Evolutionary conservation across 2,113 vertebrate species (phyloP).

Genomic region (Rhodinocichla rosea): DNA sequence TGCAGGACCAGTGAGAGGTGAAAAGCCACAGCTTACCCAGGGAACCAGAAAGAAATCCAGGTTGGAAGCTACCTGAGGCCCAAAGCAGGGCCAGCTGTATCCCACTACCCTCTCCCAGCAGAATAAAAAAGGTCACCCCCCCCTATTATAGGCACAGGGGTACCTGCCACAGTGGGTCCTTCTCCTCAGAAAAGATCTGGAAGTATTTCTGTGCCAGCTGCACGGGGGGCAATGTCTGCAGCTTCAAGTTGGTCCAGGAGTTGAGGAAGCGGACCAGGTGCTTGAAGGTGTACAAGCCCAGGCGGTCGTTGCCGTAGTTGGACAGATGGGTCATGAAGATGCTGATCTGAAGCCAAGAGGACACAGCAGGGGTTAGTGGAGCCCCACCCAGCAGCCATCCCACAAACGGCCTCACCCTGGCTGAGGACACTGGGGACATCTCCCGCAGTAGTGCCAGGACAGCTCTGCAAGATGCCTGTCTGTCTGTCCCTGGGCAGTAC

Average conservation of each 20-base stretch:
- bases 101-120: neutral
- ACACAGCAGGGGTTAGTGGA: neutral
- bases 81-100: neutral
- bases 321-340: conserved; percentile 99
- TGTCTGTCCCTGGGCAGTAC: neutral
- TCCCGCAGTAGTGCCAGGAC: neutral
- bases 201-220: conserved; percentile 97
- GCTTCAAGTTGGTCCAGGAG: conserved; percentile 93
- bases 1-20: neutral
- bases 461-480: neutral
- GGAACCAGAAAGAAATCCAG: neutral
- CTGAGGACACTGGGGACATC: fast-evolving
- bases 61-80: neutral
- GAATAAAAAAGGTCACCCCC: neutral
- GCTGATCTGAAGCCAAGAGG: conserved; percentile 81
- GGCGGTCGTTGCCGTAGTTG: conserved; percentile 95
- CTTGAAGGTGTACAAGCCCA: conserved; percentile 96
- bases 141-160: neutral
- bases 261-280: conserved; percentile 90
- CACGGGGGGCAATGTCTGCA: conserved; percentile 90
- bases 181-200: conserved; percentile 95
- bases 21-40: neutral
- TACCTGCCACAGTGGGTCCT: conserved; percentile 97
- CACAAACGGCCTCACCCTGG: neutral
- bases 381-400: neutral